These are phyloP conservation scores for Apeira syringaria DNA, from an alignment of 2,888 invertebrate genomes.

Conservation along the genomic window DNA sequence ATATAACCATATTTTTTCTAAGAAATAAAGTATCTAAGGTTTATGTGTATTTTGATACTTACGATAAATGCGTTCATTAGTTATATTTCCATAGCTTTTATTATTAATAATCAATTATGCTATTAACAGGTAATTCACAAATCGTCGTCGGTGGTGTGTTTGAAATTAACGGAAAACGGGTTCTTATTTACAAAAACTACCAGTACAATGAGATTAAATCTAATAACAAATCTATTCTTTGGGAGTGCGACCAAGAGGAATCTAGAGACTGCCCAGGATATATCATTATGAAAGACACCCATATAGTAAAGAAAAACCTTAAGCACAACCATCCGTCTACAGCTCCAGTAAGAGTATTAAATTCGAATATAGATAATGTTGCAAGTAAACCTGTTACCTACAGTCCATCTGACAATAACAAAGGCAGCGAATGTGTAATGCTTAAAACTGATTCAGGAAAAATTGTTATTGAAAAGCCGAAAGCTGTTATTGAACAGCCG, in stretches of 20 bases:
- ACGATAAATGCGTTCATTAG: too few species aligned
- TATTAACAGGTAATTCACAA: not conserved
- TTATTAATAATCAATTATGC: too few species aligned
- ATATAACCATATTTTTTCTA: too few species aligned
- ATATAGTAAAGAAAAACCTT: constrained; percentile 31
- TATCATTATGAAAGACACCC: constrained; percentile 37
- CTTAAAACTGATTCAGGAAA: not conserved
- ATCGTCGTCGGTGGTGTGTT: constrained; percentile 48
- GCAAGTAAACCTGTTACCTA: constrained; percentile 13
- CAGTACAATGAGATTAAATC: constrained; percentile 36
- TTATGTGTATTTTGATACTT: too few species aligned
- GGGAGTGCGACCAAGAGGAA: constrained; percentile 10
- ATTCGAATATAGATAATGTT: not conserved
- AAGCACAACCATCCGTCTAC: constrained; percentile 40
- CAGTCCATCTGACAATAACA: too few species aligned
- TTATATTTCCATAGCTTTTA: too few species aligned
- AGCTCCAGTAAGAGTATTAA: constrained; percentile 16
- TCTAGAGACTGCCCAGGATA: constrained; percentile 35
- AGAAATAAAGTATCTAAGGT: too few species aligned
- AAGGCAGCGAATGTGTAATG: not conserved
- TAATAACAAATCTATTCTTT: constrained; percentile 1
- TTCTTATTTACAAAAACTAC: constrained; percentile 42
- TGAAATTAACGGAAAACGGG: constrained; percentile 35
- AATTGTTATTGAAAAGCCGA: not conserved
- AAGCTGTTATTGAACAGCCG: too few species aligned